phyloP scores from a whole-genome alignment of 1,140 invertebrate genomes.

The Caenorhabditis tropicalis region DNA sequence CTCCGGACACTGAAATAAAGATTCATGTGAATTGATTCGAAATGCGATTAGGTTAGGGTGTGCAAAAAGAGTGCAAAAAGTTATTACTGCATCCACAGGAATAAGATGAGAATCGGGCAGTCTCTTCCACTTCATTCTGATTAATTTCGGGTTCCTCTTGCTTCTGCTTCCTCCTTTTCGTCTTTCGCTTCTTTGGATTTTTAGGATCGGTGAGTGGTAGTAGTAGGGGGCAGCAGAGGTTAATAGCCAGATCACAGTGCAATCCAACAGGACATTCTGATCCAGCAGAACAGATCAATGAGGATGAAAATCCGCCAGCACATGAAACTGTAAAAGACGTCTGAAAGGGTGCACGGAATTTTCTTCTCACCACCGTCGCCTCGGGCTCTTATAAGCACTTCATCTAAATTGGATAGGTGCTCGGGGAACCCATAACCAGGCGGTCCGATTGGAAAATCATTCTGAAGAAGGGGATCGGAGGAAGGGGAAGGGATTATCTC shows the following conservation, averaged over 20 bases:
- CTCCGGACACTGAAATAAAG: slow-evolving; percentile 15
- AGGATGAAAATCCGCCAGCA: slow-evolving; percentile 65
- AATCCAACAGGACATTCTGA: slow-evolving; percentile 66
- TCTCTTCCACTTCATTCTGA: not conserved
- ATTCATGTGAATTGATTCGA: not conserved
- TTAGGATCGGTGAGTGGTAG: slow-evolving; percentile 60
- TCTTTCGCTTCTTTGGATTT: slow-evolving; percentile 41
- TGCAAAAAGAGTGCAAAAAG: not conserved
- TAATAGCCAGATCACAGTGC: slow-evolving; percentile 61
- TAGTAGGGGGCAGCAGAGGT: slow-evolving; percentile 66
- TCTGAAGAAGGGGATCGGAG: slow-evolving; percentile 16
- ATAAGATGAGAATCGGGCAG: slow-evolving; percentile 18
- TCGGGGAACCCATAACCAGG: slow-evolving; percentile 60
- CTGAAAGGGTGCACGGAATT: slow-evolving; percentile 57
- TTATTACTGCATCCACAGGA: slow-evolving; percentile 48
- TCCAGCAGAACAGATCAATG: slow-evolving; percentile 59
- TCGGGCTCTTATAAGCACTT: slow-evolving; percentile 62
- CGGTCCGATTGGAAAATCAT: slow-evolving; percentile 63
- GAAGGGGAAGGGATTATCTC: not conserved
- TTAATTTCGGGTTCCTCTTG: not conserved
- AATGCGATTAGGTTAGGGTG: not conserved
- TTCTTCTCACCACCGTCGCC: slow-evolving; percentile 63
- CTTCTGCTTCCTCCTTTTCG: slow-evolving; percentile 33
- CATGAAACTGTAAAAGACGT: slow-evolving; percentile 54
- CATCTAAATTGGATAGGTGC: slow-evolving; percentile 58